Base-by-base conservation (phyloP, 2,888 invertebrate genomes). In the Melinaea marsaeus region DNA sequence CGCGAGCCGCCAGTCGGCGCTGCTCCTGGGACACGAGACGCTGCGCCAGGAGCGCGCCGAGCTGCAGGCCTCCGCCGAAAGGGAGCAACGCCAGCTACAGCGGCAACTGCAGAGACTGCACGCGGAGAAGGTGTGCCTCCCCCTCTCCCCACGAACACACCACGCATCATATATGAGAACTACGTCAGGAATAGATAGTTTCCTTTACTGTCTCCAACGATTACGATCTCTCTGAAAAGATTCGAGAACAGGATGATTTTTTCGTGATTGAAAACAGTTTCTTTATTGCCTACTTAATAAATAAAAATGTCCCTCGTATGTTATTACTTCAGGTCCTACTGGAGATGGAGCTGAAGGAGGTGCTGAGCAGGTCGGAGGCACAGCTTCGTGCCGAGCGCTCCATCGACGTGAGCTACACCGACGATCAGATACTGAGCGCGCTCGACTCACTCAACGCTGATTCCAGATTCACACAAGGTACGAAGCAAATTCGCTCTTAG, bases 371-470 rank as follows among this genome's bases (percentile, higher is more conserved):
- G 63, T 86, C 87, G 0, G 87, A 86, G 70, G 78, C 79, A 0
- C 81, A 80, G 22, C 67, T 79, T 1, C 79, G 79, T 0, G 65
- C 86, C 69, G 86, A 90, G 72, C 84, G 84, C 47, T 88, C 89
- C 64, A 82, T 90, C 13, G 90, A 90, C 67, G 75, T 89, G 64
- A 90, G 90, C 72, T 89, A 84, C 79, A 86, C 88, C 0, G 90
- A 90, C 4, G 90, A 90, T 47, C 89, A 89, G 72, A 86, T 90
- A 85, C 77, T 90, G 46, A 81, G 81, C 0, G 85, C 84, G 0
- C 77, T 90, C 0, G 89, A 90, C 72, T 84, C 75, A 62, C 78
- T 90, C 33, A 84, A 85, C 46, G 76, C 83, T 1, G 88, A 90
- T 69, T 80, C 78, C 58, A 75, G 79, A 45, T 90, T 88, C 68